Evolutionary conservation across 2,888 invertebrate species (phyloP).

Genomic region (Nebria brevicollis): DNA sequence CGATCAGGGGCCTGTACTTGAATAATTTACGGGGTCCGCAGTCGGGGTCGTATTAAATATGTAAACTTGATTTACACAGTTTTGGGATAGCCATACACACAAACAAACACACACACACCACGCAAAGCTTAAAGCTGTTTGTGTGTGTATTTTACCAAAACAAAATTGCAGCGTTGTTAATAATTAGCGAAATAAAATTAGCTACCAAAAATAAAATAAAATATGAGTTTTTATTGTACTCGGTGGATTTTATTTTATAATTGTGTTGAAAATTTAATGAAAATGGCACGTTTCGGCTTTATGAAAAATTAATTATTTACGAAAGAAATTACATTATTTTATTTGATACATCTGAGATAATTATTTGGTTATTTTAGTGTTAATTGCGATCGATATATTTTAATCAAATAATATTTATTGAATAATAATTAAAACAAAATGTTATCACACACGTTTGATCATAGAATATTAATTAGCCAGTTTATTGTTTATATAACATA

Average conservation of each 20-base stretch:
- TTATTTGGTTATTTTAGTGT: too few species aligned
- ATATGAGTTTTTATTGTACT: not conserved
- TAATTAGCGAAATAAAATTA: not conserved
- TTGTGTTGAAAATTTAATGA: not conserved
- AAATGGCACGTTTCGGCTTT: not conserved
- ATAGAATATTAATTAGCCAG: too few species aligned
- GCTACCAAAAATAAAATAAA: not conserved
- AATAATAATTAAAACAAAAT: too few species aligned
- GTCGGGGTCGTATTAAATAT: conserved; percentile 48
- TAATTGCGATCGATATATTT: too few species aligned
- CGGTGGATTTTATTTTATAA: not conserved
- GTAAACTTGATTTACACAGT: conserved; percentile 55
- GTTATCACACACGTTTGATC: too few species aligned
- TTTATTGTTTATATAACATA: too few species aligned
- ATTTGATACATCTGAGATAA: too few species aligned
- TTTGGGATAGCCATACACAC: conserved; percentile 14
- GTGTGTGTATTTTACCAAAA: not conserved
- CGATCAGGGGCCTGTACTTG: conserved; percentile 33
- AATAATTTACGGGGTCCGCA: conserved; percentile 37
- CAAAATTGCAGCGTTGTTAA: not conserved
- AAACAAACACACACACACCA: not conserved
- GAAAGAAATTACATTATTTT: too few species aligned
- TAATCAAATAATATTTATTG: too few species aligned
- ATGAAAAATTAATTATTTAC: not conserved
- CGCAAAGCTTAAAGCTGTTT: not conserved